Evolutionary conservation across 2,888 invertebrate species (phyloP).

Genomic region (Ferdinandea cuprea): DNA sequence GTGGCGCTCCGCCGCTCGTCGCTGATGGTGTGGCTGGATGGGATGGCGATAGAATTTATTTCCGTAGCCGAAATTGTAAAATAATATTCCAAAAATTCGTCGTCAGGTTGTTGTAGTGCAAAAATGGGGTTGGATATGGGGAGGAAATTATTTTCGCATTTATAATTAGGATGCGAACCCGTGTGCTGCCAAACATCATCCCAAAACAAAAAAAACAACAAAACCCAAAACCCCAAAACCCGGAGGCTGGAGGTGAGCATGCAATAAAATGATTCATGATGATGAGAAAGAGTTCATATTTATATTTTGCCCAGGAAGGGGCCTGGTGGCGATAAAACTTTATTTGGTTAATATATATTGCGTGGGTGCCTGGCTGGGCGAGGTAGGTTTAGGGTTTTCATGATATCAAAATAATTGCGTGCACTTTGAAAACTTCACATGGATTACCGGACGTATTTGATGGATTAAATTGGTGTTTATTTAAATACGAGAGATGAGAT

Average conservation of each 20-base stretch:
- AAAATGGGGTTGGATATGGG: slow-evolving; percentile 32
- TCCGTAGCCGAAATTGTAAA: slow-evolving; percentile 65
- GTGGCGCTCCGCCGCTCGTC: neutral
- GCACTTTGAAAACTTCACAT: slow-evolving; percentile 62
- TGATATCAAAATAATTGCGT: slow-evolving; percentile 73
- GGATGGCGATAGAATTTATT: too few relatives aligned
- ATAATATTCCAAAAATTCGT: slow-evolving; percentile 64
- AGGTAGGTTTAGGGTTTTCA: slow-evolving; percentile 46
- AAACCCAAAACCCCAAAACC: too few relatives aligned
- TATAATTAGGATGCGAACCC: slow-evolving; percentile 68
- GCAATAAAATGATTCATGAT: slow-evolving; percentile 63
- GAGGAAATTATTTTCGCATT: slow-evolving; percentile 73
- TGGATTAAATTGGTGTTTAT: slow-evolving; percentile 62
- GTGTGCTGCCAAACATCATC: slow-evolving; percentile 28
- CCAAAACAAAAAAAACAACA: too few relatives aligned
- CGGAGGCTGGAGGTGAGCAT: slow-evolving; percentile 20
- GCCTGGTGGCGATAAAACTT: slow-evolving; percentile 68
- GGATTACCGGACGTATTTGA: slow-evolving; percentile 71
- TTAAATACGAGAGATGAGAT: slow-evolving; percentile 36
- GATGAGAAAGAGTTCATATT: slow-evolving; percentile 70
- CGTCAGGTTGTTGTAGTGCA: slow-evolving; percentile 5
- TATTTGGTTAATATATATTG: slow-evolving; percentile 59
- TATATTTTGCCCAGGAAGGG: slow-evolving; percentile 59
- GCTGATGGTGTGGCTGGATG: too few relatives aligned
- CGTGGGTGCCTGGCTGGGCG: slow-evolving; percentile 28